Base-by-base conservation (phyloP, 1,140 invertebrate species). In the Apocrypta bakeri region DNA sequence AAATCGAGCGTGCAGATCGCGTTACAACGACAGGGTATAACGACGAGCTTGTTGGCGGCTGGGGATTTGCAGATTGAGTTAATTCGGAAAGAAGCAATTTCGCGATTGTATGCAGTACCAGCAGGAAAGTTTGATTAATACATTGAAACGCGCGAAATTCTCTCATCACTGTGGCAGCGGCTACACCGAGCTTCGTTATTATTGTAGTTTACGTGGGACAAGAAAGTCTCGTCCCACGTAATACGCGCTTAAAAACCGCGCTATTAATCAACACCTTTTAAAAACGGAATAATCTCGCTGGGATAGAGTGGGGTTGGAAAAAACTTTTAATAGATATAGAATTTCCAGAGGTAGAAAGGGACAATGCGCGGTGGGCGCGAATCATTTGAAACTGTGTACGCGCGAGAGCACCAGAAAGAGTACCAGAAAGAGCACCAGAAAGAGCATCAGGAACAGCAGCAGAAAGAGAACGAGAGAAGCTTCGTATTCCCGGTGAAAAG, bases 1-100 rank as follows among this genome's bases (percentile, higher is more conserved):
- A 82, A 82, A 82, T 82, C 64, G 80, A 82, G 64, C 33, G 63
- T n/a, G 69, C 80, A 14, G 42, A 75, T 68, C 69, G 79, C 31
- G 68, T 81, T 63, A 66, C 79, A 66, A 27, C 2, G 69, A 8
- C 31, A 21, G 21, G 27, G 69, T 7, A 31, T 81, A 81, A 81
- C 71, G 71, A 72, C 29, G 56, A 61, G 68, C 42, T 48, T 79
- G 24, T 33, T 79, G 37, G 48, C 48, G 14, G 40, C 66, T 21
- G 21, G 25, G 33, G n/a, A 27, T 4, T 71, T 56, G 42, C n/a
- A 68, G 69, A 56, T 56, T 11, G 76, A 68, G 76, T 78, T 68
- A 71, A 69, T 79, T 71, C 24, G 27, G 66, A n/a, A 63, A 66
- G 63, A 27, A 78, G 17, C 24, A 25, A 33, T 33, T 17, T 33